Percentiles rank a stretch among this genome's conserved stretches.
Conservation (phyloP, 2,888 invertebrate species). For the Alcis repandata region DNA sequence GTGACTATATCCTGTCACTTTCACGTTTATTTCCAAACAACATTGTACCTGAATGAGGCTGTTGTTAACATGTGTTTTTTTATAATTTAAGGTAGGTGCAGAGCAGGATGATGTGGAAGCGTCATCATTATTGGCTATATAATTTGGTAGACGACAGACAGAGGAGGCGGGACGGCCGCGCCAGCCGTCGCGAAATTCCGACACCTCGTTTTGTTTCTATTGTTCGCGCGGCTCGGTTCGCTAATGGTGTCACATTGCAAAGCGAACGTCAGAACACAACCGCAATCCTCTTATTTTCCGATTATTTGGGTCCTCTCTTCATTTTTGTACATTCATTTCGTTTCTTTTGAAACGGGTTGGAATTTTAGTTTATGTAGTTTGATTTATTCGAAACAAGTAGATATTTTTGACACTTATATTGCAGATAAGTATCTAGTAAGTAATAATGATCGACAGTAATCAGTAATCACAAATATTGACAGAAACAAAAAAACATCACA, state of each 20-base stretch:
- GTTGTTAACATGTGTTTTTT: slow-evolving; percentile 21
- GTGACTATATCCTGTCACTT: slow-evolving; percentile 7
- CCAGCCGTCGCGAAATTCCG: slow-evolving; percentile 73
- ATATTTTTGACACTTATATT: not conserved
- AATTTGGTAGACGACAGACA: slow-evolving; percentile 41
- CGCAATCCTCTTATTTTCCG: slow-evolving; percentile 42
- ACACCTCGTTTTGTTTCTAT: slow-evolving; percentile 70
- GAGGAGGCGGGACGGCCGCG: slow-evolving; percentile 42
- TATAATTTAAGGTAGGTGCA: slow-evolving; percentile 5
- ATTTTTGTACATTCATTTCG: slow-evolving; percentile 48
- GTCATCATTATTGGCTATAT: slow-evolving; percentile 23
- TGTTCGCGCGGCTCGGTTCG: slow-evolving; percentile 67
- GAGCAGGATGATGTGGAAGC: slow-evolving; percentile 15
- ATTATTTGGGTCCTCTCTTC: slow-evolving; percentile 67
- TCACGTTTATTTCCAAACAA: slow-evolving; percentile 10
- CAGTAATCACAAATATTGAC: not conserved
- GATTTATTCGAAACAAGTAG: not conserved
- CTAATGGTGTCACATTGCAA: slow-evolving; percentile 84
- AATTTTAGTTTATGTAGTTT: not conserved
- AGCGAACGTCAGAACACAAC: slow-evolving; percentile 68
- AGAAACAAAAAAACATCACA: not conserved
- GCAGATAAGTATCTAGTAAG: not conserved
- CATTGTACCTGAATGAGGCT: not conserved
- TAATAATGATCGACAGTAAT: not conserved
- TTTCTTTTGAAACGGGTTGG: not conserved